phyloP scores from a whole-genome alignment of 2,888 invertebrate genomes.

The Villa cingulata region DNA sequence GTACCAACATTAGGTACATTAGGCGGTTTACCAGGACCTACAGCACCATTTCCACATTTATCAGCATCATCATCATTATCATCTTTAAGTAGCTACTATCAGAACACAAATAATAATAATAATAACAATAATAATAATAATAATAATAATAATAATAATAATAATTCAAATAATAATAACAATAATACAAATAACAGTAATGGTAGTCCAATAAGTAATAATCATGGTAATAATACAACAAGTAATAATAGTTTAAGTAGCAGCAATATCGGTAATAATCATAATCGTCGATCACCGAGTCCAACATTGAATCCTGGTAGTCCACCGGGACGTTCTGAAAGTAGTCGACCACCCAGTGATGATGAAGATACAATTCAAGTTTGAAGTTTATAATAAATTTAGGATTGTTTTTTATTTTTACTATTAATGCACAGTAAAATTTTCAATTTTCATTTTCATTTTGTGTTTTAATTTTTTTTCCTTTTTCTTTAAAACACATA shows the following conservation, averaged over 20 bases:
- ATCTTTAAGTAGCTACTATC: conserved; percentile 43
- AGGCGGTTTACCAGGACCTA: conserved; percentile 30
- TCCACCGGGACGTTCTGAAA: conserved; percentile 35
- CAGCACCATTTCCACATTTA: conserved; percentile 34
- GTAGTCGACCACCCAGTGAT: conserved; percentile 33
- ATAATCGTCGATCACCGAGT: conserved; percentile 25
- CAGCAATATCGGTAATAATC: conserved; percentile 11
- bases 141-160: conserved; percentile 15
- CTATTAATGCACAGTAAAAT: too few species aligned
- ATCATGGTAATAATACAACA: conserved; percentile 10
- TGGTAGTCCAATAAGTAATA: conserved; percentile 3
- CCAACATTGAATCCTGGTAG: conserved; percentile 36
- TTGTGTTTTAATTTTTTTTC: background rate
- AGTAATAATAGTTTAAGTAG: conserved; percentile 15
- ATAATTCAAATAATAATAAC: conserved; percentile 1
- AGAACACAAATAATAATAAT: conserved; percentile 19
- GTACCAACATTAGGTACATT: conserved; percentile 29
- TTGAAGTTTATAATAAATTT: conserved; percentile 21
- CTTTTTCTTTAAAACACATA: too few species aligned
- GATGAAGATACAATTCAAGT: conserved; percentile 36
- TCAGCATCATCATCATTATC: conserved; percentile 52
- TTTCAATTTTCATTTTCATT: background rate
- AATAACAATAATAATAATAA: conserved; percentile 13
- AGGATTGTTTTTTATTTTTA: too few species aligned
- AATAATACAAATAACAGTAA: conserved; percentile 13